phyloP scores from a whole-genome alignment of 2,888 invertebrate genomes.

The Leuctra nigra region DNA sequence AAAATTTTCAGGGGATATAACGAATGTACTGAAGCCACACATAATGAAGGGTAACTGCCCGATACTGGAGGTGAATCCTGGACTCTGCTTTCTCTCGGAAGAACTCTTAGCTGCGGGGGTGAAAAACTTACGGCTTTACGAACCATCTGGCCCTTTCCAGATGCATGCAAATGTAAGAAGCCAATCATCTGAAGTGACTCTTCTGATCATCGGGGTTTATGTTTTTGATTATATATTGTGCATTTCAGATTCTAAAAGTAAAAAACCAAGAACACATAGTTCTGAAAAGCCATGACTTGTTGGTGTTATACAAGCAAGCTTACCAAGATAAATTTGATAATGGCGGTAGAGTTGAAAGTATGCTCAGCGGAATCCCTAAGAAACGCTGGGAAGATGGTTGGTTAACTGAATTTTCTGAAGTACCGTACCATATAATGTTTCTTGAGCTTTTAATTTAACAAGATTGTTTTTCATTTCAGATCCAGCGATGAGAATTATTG shows the following conservation, averaged over 20 bases:
- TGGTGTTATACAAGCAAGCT: constrained; percentile 49
- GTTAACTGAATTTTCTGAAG: constrained; percentile 33
- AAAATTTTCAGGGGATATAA: constrained; percentile 14
- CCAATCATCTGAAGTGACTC: constrained; percentile 7
- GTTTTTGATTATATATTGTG: constrained; percentile 20
- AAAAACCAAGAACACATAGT: constrained; percentile 42
- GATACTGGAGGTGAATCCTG: constrained; percentile 63
- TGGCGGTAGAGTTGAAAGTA: constrained; percentile 46
- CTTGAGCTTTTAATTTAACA: neutral
- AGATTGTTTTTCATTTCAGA: constrained; percentile 39
- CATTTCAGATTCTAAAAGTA: constrained; percentile 39
- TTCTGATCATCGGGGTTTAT: neutral
- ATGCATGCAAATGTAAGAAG: constrained; percentile 42
- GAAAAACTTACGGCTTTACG: constrained; percentile 51
- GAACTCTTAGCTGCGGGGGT: constrained; percentile 48
- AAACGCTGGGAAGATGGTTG: constrained; percentile 44
- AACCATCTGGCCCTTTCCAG: constrained; percentile 47
- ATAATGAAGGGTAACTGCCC: constrained; percentile 3
- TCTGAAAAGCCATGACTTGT: constrained; percentile 50
- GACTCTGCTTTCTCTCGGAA: constrained; percentile 56
- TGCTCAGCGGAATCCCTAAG: constrained; percentile 48
- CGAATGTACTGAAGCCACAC: neutral
- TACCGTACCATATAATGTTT: neutral
- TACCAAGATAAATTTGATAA: constrained; percentile 53
- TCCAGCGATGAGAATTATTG: constrained; percentile 52